Percentiles rank a stretch among this genome's conserved stretches.
These are phyloP conservation scores for Laticauda laticaudata DNA, from an alignment of 2,113 vertebrate genomes.

Conservation along the genomic window DNA sequence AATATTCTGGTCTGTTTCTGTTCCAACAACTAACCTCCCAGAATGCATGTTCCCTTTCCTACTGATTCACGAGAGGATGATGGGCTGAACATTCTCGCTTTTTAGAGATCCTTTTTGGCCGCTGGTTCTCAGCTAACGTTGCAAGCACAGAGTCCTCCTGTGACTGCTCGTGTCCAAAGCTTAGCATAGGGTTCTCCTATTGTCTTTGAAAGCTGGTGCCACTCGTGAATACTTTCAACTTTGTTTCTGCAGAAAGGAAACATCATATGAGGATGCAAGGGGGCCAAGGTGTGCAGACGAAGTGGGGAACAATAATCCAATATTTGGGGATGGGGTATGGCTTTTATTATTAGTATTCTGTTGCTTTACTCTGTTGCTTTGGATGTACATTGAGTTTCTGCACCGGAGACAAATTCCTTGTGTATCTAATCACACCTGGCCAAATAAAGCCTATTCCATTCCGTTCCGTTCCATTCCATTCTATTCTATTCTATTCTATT, in stretches of 20 bases:
- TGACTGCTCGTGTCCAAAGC: constrained; percentile 27
- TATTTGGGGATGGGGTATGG: neutral
- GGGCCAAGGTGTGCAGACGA: neutral
- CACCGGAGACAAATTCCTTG: neutral
- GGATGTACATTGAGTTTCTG: neutral
- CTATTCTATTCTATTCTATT: too few relatives aligned
- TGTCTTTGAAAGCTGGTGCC: neutral
- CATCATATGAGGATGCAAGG: neutral
- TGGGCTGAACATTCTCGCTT: constrained; percentile 37
- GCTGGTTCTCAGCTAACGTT: constrained; percentile 39
- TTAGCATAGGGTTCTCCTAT: neutral
- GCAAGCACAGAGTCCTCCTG: constrained; percentile 21
- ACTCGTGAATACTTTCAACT: neutral
- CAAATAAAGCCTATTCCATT: neutral
- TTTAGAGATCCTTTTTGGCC: neutral
- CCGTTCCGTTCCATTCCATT: too few relatives aligned
- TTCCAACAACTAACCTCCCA: constrained; percentile 52
- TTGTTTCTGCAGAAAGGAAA: neutral
- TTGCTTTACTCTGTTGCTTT: neutral
- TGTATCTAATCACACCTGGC: neutral
- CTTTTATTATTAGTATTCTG: neutral
- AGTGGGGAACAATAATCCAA: neutral
- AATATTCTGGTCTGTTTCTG: constrained; percentile 36
- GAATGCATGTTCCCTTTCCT: constrained; percentile 21
- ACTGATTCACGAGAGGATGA: neutral